Conservation (phyloP, 2,888 invertebrate species). For the Trimorus sp. region DNA sequence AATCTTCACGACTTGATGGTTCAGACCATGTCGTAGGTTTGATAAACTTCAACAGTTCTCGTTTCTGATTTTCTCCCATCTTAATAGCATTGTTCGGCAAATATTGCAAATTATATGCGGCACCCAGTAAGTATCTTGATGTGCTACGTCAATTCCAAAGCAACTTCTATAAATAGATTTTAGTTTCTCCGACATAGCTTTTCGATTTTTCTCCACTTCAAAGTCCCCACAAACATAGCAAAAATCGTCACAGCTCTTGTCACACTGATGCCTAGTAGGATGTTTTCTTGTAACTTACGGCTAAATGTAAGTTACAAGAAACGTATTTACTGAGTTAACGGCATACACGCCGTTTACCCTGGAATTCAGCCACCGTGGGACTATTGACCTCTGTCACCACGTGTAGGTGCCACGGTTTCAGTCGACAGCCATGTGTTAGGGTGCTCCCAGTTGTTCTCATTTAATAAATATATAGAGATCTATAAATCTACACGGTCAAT, state of each 20-base stretch:
- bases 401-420: not conserved
- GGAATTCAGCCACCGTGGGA: not conserved
- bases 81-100: constrained; percentile 59
- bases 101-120: constrained; percentile 52
- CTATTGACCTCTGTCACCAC: constrained; percentile 2
- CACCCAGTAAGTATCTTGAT: constrained; percentile 63
- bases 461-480: too few relatives aligned
- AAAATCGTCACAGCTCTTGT: constrained; percentile 31
- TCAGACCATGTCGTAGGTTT: constrained; percentile 19
- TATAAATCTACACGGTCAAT: too few relatives aligned
- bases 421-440: not conserved
- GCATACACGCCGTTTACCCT: constrained; percentile 1
- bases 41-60: constrained; percentile 12
- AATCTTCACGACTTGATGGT: constrained; percentile 18
- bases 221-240: constrained; percentile 38
- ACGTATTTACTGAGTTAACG: too few relatives aligned
- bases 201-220: constrained; percentile 26
- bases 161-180: constrained; percentile 21
- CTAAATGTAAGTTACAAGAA: too few relatives aligned
- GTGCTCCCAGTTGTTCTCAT: too few relatives aligned
- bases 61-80: constrained; percentile 14
- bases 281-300: not conserved
- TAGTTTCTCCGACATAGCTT: constrained; percentile 5
- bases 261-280: not conserved
- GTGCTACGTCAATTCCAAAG: constrained; percentile 1